These are phyloP conservation scores for Psittacula echo DNA, from an alignment of 2,797 vertebrate species.

Conservation along the genomic window DNA sequence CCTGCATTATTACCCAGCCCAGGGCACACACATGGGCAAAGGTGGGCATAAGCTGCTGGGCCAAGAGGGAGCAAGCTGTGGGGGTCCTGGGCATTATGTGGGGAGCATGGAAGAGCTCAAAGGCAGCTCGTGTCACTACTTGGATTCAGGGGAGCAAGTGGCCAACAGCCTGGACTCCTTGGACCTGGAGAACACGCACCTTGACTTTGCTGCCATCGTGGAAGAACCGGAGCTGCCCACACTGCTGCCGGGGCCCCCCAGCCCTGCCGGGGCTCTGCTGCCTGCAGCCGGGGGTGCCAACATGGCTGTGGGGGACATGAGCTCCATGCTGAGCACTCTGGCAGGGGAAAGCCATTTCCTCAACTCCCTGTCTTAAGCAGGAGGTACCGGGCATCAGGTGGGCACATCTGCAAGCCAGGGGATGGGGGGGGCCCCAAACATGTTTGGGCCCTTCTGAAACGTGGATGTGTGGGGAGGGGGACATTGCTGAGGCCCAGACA, in stretches of 20 bases:
- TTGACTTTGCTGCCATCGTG: conserved; percentile 96
- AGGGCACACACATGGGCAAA: conserved; percentile 69
- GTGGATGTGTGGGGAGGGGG: rapidly evolving
- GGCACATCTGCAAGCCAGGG: background rate
- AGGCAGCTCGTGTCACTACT: conserved; percentile 80
- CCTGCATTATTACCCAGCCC: conserved; percentile 81
- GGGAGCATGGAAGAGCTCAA: conserved; percentile 75
- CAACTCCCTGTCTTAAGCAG: conserved; percentile 83
- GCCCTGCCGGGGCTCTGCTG: background rate
- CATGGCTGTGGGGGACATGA: conserved; percentile 98
- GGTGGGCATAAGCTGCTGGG: conserved; percentile 77
- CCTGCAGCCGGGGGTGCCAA: conserved; percentile 73
- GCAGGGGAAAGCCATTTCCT: conserved; percentile 97
- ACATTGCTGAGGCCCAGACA: rapidly evolving
- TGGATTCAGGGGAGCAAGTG: conserved; percentile 82
- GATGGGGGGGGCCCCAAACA: rapidly evolving
- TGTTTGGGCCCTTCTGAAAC: rapidly evolving
- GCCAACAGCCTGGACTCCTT: conserved; percentile 93
- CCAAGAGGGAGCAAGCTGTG: conserved; percentile 78
- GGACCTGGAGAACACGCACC: conserved; percentile 95
- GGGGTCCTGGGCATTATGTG: conserved; percentile 75
- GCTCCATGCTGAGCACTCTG: conserved; percentile 92
- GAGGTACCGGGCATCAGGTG: background rate
- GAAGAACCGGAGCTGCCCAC: conserved; percentile 87
- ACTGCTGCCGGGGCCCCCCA: conserved; percentile 79